A percentile compares a stretch with the other conserved stretches of the same genome.
Evolutionary conservation across 2,888 invertebrate genomes (phyloP).

Genomic region (Pseudococcus jackbeardsleyi): DNA sequence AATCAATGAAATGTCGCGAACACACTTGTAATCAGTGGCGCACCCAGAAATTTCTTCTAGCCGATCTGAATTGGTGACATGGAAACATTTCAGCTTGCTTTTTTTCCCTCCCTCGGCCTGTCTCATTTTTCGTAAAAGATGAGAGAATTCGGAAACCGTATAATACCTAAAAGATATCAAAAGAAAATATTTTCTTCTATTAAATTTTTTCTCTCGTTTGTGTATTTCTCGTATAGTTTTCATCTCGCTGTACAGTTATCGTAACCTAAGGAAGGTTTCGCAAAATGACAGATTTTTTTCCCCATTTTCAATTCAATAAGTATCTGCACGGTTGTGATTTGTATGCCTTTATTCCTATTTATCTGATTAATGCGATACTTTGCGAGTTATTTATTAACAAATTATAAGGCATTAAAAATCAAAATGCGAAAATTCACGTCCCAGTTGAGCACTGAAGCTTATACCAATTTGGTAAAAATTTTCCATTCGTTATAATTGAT

Average conservation of each 20-base stretch:
- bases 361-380: neutral
- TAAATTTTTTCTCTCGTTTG: neutral
- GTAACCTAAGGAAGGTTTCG: neutral
- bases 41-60: conserved; percentile 1
- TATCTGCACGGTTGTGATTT: neutral
- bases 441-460: neutral
- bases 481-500: neutral
- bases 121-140: neutral
- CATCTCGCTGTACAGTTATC: neutral
- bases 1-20: conserved; percentile 35
- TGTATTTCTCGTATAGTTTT: neutral
- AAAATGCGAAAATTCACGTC: neutral
- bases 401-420: neutral
- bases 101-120: neutral
- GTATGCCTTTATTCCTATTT: conserved; percentile 1
- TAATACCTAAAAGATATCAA: neutral
- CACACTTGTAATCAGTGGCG: conserved; percentile 35
- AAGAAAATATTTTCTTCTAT: neutral
- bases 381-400: neutral
- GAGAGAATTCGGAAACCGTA: neutral
- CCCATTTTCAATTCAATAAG: neutral
- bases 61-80: neutral
- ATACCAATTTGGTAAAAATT: neutral
- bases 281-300: neutral
- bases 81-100: neutral